Conservation (phyloP, 2,888 invertebrate genomes). For the Himalopsyche tibetana region DNA sequence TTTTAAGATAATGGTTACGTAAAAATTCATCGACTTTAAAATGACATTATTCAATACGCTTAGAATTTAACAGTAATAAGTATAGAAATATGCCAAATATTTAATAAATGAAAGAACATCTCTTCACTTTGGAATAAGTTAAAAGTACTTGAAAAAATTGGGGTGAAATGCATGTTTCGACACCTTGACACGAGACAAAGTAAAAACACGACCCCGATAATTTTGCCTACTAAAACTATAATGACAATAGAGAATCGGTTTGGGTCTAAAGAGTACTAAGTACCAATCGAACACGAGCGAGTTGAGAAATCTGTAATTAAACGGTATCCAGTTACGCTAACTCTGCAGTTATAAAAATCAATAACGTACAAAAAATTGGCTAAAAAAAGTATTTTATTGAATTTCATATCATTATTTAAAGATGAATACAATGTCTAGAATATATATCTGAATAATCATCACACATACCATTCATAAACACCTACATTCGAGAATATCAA, state of each 20-base stretch:
- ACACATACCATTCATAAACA: slow-evolving; percentile 2
- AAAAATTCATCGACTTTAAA: slow-evolving; percentile 8
- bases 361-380: slow-evolving; percentile 17
- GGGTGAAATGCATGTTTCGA: no score
- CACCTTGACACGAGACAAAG: no score
- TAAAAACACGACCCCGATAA: no score
- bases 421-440: slow-evolving; percentile 14
- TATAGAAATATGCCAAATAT: neutral
- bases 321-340: neutral
- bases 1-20: neutral
- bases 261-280: no score
- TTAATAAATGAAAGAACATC: neutral
- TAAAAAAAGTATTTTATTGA: slow-evolving; percentile 7
- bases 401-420: neutral
- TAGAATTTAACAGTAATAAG: neutral
- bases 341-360: neutral
- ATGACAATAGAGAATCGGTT: no score
- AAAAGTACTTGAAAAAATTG: no score
- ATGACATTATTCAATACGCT: slow-evolving; percentile 7
- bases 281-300: no score
- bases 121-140: no score
- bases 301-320: no score
- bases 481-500: slow-evolving; percentile 18
- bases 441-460: slow-evolving; percentile 16
- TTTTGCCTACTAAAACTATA: no score